These are phyloP conservation scores for Eunapius fragilis DNA, from an alignment of 37 sponge, comb jelly and placozoan genomes.

Conservation along the genomic window DNA sequence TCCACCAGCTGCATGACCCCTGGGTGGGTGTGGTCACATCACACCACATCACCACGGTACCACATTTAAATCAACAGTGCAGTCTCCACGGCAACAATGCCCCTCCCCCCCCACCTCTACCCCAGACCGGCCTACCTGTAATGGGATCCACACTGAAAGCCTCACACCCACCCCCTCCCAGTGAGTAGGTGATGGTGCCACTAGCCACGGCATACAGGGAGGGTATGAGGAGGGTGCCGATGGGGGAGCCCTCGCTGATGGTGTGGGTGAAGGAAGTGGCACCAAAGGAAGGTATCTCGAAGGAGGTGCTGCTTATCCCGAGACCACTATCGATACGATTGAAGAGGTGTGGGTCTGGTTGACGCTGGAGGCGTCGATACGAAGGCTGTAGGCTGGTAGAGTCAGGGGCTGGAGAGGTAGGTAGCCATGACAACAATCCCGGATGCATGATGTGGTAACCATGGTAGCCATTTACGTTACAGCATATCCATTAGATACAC, in stretches of 20 bases:
- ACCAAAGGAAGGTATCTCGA: not conserved
- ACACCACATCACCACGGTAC: not conserved
- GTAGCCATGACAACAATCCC: not conserved
- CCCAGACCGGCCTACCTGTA: not conserved
- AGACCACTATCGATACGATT: not conserved
- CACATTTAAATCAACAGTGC: not conserved
- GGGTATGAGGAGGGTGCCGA: not conserved
- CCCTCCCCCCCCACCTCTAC: not conserved
- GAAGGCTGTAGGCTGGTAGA: not conserved
- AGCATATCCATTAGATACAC: no score
- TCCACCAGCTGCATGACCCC: not conserved
- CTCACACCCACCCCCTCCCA: not conserved
- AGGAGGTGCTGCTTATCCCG: not conserved
- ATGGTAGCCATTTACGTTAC: not conserved
- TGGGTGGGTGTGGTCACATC: not conserved
- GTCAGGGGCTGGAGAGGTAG: not conserved
- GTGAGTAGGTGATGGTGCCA: not conserved
- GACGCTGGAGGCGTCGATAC: not conserved
- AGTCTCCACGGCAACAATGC: not conserved
- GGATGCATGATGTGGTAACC: no score
- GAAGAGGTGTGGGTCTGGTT: not conserved
- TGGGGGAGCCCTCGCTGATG: not conserved
- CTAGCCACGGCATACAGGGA: not conserved
- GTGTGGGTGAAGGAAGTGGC: not conserved
- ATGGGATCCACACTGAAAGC: not conserved